Evolutionary conservation across 2,888 invertebrate species (phyloP), one percentile per base, ranked within the genome.

Genomic region (Apamea epomidion): DNA sequence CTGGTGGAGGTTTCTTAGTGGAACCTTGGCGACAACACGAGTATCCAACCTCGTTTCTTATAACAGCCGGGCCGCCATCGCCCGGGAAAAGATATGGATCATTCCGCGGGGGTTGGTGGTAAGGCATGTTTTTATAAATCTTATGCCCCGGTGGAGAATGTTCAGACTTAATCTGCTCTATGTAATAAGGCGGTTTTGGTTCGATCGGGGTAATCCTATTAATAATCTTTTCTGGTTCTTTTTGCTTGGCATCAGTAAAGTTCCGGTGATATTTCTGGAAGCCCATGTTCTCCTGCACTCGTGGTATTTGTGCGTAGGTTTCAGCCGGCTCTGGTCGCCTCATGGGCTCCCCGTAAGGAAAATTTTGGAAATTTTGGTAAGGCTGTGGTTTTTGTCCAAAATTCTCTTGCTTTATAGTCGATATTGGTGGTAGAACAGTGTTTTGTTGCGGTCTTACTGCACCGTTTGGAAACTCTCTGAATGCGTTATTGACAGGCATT

Each of bases 1-100:
- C 98, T 3, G 97, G 97, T 10, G 98, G 98, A 42, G 98, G 98
- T 84, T 98, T 97, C 84, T 98, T 97, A 4, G 98, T 98, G 7
- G 98, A 98, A 45, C 98, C 98, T 93, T 98, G 98, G 60, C 98
- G 97, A 93, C 98, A 98, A 90, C 98, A 98, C 88, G 98, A 98
- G 82, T 98, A 98, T 16, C 98, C 98, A 70, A 97, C 95, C 91
- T 97, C 97, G 80, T 97, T 97, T 86, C 97, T 97, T 76, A 98
- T 97, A 74, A 97, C 95, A 42, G 97, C 97, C 45, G 98, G 98
- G 21, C 98, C 98, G 65, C 98, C 98, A 87, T 98, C 98, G 25
- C 98, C 98, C 83, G 97, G 95, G 92, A 97, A 98, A 84, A 97
- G 94, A 91, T 98, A 98, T 45, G 97, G 96, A 87, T 97, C 97